phyloP scores from a whole-genome alignment of 1,140 invertebrate genomes.

The Achatina immaculata region DNA sequence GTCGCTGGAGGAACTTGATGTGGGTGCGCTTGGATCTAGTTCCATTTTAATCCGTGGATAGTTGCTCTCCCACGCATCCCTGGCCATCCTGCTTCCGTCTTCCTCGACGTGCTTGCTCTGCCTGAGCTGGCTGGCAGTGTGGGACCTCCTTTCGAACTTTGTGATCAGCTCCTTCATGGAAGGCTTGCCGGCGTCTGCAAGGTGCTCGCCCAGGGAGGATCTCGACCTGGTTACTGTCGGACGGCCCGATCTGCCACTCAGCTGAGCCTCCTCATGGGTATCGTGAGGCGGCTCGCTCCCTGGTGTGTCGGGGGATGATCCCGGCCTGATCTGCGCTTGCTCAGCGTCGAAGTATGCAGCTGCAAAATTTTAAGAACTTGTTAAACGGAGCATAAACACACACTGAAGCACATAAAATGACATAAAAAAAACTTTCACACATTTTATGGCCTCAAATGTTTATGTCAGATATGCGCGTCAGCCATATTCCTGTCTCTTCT shows the following conservation, averaged over 20 bases:
- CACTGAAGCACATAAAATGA: too few relatives aligned
- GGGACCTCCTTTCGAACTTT: background rate
- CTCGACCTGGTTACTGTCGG: background rate
- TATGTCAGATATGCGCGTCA: too few relatives aligned
- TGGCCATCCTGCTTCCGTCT: background rate
- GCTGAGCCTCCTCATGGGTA: background rate
- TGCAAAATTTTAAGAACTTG: too few relatives aligned
- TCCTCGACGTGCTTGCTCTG: background rate
- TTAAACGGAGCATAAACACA: too few relatives aligned
- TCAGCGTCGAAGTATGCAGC: too few relatives aligned
- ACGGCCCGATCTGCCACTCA: background rate
- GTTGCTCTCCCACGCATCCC: background rate
- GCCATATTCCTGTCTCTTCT: too few relatives aligned
- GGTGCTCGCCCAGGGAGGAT: background rate
- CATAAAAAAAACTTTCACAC: too few relatives aligned
- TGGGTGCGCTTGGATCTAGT: background rate
- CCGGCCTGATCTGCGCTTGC: too few relatives aligned
- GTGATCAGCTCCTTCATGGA: background rate
- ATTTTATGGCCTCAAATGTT: too few relatives aligned
- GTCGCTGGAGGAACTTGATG: conserved; percentile 7
- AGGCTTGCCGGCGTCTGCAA: background rate
- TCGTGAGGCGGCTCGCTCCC: too few relatives aligned
- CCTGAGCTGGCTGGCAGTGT: background rate
- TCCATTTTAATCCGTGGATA: background rate
- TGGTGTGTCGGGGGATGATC: too few relatives aligned